Evolutionary conservation across 2,888 invertebrate species (phyloP).

Genomic region (Thera obeliscata): DNA sequence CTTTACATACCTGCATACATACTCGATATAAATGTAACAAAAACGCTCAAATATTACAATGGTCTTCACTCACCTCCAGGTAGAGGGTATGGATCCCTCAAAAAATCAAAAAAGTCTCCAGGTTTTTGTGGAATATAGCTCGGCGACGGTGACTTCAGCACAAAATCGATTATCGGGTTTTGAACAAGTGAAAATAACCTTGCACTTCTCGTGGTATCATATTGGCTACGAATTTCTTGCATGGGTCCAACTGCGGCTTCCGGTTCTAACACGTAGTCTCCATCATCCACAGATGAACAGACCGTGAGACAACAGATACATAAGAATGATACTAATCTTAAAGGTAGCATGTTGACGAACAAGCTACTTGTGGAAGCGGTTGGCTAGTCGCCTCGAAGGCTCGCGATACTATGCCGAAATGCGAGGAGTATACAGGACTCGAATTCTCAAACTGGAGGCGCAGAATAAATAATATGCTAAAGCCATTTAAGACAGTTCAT

Average conservation of each 20-base stretch:
- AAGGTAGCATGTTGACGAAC: constrained; percentile 28
- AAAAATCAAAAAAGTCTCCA: constrained; percentile 62
- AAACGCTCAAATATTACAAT: neutral
- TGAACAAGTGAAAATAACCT: constrained; percentile 50
- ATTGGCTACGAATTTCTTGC: constrained; percentile 3
- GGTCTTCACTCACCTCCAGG: constrained; percentile 61
- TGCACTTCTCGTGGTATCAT: constrained; percentile 21
- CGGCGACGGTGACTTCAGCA: constrained; percentile 53
- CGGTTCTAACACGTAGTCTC: constrained; percentile 44
- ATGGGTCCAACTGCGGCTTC: constrained; percentile 11
- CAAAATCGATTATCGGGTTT: constrained; percentile 55
- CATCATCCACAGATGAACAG: constrained; percentile 36
- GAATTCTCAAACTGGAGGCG: constrained; percentile 9
- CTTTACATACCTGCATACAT: neutral
- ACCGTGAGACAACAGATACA: constrained; percentile 38
- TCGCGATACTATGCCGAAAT: constrained; percentile 34
- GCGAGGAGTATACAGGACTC: constrained; percentile 15
- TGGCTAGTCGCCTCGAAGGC: constrained; percentile 28
- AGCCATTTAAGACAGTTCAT: constrained; percentile 2
- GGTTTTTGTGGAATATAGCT: constrained; percentile 46
- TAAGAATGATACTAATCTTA: constrained; percentile 34
- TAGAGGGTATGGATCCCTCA: constrained; percentile 65
- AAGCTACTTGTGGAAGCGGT: neutral
- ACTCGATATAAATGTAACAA: no score
- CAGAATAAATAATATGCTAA: constrained; percentile 12